Base-by-base conservation (phyloP, 2,797 vertebrate species). In the Chromobotia macracanthus region DNA sequence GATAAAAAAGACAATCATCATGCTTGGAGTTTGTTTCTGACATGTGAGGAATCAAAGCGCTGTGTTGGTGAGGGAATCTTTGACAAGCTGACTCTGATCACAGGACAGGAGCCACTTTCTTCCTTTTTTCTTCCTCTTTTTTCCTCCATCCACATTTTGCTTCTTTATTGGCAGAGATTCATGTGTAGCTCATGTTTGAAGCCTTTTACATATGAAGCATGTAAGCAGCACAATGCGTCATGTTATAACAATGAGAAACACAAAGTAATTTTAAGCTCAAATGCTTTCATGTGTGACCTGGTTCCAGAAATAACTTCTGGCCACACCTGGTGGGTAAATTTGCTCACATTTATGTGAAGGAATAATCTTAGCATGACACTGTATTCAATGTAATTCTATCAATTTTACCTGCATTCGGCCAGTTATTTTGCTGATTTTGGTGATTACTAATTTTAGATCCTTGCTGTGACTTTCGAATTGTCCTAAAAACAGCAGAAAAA, bases 1-100 rank as follows among this genome's bases (percentile, higher is more conserved):
- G 81, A 81, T 85, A 65, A 77, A 82, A 60, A 73, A 48, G 21
- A 61, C 46, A 28, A 79, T 81, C 69, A 72, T 80, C 70, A 10
- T 67, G 58, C 70, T 72, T 31, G 0, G 76, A 53, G 70, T 75
- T 82, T 65, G 44, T 72, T 84, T 84, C 56, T 58, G 66, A 79
- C 72, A 35, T 72, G 25, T 63, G 56, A 65, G 51, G 72, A 79
- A 72, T 72, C 75, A 82, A 81, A 79, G 60, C 41, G 38, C 13
- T 63, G 53, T 23, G 51, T 53, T 3, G 23, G 18, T 35, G 6
- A 60, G 25, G 71, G 48, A 79, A 35, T 31, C 74, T 72, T 77
- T 74, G 69, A 78, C 70, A 74, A 73, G 75, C 70, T 44, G 46
- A 55, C 76, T 75, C 25, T 79, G 76, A 79, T 82, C 80, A 69